Percentiles rank a stretch among this genome's conserved stretches.
Evolutionary conservation across 2,797 vertebrate genomes (phyloP).

Genomic region (Antennarius maculatus): DNA sequence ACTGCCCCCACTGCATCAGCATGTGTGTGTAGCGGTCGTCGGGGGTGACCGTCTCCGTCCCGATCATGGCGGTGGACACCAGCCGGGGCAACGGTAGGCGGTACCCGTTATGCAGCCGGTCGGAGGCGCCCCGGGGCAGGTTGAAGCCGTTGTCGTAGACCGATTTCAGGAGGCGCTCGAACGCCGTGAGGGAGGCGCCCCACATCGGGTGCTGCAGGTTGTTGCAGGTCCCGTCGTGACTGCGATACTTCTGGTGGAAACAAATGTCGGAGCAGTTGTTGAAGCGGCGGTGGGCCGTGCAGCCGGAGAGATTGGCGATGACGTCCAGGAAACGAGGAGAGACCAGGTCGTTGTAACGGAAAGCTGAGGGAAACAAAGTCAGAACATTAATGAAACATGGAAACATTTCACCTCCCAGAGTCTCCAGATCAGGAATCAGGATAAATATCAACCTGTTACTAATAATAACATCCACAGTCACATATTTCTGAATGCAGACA

Average conservation of each 20-base stretch:
- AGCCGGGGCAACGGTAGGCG: slow-evolving; percentile 89
- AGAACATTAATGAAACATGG: neutral
- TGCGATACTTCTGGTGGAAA: slow-evolving; percentile 97
- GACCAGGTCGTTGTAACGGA: slow-evolving; percentile 98
- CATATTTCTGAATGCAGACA: neutral
- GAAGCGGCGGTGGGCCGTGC: slow-evolving; percentile 91
- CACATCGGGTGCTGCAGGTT: slow-evolving; percentile 98
- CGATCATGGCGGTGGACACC: slow-evolving; percentile 92
- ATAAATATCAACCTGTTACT: neutral
- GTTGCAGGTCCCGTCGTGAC: slow-evolving; percentile 96
- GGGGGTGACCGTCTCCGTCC: slow-evolving; percentile 91
- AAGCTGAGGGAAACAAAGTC: slow-evolving; percentile 78
- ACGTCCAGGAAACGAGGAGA: slow-evolving; percentile 94
- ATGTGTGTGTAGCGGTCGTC: slow-evolving; percentile 95
- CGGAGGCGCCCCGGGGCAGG: slow-evolving; percentile 88
- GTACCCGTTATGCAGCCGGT: slow-evolving; percentile 85
- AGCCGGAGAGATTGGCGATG: slow-evolving; percentile 97
- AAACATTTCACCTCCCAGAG: too few species aligned
- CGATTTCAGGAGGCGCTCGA: slow-evolving; percentile 92
- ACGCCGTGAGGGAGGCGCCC: slow-evolving; percentile 95
- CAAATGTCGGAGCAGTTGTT: slow-evolving; percentile 99
- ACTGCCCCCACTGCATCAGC: slow-evolving; percentile 99
- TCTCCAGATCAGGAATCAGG: neutral
- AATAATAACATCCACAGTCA: neutral
- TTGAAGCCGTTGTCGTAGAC: slow-evolving; percentile 98